Evolutionary conservation across 2,113 vertebrate genomes (phyloP), one percentile per base, ranked within the genome.

Genomic region (Lampris incognitus): DNA sequence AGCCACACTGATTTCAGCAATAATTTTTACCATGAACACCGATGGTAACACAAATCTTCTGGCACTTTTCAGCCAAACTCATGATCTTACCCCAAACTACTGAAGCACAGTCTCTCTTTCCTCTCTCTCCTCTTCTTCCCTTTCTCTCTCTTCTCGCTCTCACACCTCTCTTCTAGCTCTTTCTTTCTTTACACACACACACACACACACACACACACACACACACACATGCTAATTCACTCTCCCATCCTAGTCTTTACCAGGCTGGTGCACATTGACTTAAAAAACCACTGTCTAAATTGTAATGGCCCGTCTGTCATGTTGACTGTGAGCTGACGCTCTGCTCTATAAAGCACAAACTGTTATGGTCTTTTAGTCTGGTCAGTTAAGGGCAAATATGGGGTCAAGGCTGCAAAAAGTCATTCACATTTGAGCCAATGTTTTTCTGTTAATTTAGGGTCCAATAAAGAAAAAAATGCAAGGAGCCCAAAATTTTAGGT

Each of bases 291-390:
- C 24, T 38, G 64, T 61, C 68, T 54, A 61, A 79, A 76, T 49
- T 48, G 0, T 37, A 70, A 24, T 24, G 11, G 4, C 2, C 5
- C 41, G 5, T 9, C 36, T 4, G 2, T 38, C 41, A 42, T 67
- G 4, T 69, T 49, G 61, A 51, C 39, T 24, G 0, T 13, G 39
- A 58, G 37, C 24, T 61, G 52, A 56, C 48, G 5, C 49, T 52
- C 59, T 72, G 62, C 70, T 3, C 5, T 10, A 74, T 5, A 50
- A 82, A 90, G 89, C 88, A 85, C 88, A 86, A 72, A 1, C 6
- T 9, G 6, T 39, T 36, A 36, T 9, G 41, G 10, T 65, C 24
- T 39, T n/a, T n/a, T n/a, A n/a, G n/a, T n/a, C n/a, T n/a, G n/a
- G n/a, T n/a, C n/a, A n/a, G n/a, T n/a, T n/a, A n/a, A n/a, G n/a